Evolutionary conservation across 1,140 invertebrate genomes (phyloP), one percentile per base, ranked within the genome.

Genomic region (Sycobia sp.): DNA sequence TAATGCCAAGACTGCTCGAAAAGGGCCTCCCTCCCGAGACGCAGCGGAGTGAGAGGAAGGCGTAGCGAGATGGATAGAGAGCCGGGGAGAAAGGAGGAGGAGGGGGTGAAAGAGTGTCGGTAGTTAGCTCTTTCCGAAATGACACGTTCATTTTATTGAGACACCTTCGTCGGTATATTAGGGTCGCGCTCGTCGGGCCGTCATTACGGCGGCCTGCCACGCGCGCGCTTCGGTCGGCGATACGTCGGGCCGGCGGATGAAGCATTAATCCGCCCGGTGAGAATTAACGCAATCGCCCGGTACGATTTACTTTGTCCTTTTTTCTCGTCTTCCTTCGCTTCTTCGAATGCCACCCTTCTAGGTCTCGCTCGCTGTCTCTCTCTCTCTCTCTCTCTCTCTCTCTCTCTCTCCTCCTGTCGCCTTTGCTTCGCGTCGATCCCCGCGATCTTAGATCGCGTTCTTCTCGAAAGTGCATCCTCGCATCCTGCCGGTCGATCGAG

Each of bases 101-200:
- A 11, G 29, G 29, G 29, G 29, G 29, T 11, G 29, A 11, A 7
- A 32, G 27, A 32, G 3, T 10, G 62, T 32, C 53, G 23, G 38
- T 47, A 53, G 34, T 49, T 73, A 71, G 69, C 68, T 71, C 69
- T 73, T n/a, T 71, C 71, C 69, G 63, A 67, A 77, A 73, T 76
- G 76, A 78, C 76, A 78, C 77, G 76, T 77, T 79, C 72, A 75
- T 79, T 79, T 78, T 76, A 78, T 76, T 76, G 75, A 77, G 75
- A 77, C 69, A 67, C 73, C 72, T 70, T 68, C 34, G 71, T 66
- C 72, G 70, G 74, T 75, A 74, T 75, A 70, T 69, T 71, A 68
- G 70, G 71, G 39, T 7, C 16, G 41, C 20, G 16, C 16, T 22
- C 20, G 43, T 20, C 20, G 10, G 23, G 20, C 20, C 23, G 44